Percentiles rank a stretch among this genome's conserved stretches.
phyloP scores from a whole-genome alignment of 2,113 vertebrate species.

The Lepus timidus region DNA sequence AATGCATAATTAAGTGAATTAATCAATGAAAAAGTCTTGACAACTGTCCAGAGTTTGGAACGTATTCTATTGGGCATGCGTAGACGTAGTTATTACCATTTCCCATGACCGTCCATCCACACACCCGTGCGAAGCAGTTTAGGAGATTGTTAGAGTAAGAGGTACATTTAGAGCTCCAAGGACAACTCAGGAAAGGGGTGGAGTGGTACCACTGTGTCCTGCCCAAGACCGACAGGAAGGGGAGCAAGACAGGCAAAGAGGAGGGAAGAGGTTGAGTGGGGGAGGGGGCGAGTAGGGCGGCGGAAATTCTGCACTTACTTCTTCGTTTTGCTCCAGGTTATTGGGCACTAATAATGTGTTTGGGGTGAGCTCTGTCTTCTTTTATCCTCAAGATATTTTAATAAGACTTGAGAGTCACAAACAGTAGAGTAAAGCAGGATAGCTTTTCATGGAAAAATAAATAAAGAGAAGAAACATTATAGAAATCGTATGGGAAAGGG shows the following conservation, averaged over 20 bases:
- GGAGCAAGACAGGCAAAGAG: background rate
- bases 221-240: background rate
- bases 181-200: background rate
- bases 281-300: background rate
- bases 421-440: background rate
- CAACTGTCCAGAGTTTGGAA: background rate
- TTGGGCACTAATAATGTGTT: constrained; percentile 2
- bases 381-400: constrained; percentile 35
- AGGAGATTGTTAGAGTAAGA: background rate
- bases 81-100: background rate
- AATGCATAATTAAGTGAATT: background rate
- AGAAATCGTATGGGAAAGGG: constrained; percentile 56
- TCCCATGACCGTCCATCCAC: background rate
- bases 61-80: background rate
- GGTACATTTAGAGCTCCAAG: background rate
- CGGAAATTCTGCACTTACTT: background rate
- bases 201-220: background rate
- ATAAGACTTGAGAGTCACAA: constrained; percentile 46
- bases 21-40: background rate
- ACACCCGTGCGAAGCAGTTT: background rate
- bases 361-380: constrained; percentile 30
- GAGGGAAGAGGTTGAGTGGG: background rate
- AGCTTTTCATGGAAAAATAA: constrained; percentile 54
- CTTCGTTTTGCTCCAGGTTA: background rate
- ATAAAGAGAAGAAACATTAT: constrained; percentile 44